Evolutionary conservation across 2,888 invertebrate genomes (phyloP).

Genomic region (Phalera bucephala): DNA sequence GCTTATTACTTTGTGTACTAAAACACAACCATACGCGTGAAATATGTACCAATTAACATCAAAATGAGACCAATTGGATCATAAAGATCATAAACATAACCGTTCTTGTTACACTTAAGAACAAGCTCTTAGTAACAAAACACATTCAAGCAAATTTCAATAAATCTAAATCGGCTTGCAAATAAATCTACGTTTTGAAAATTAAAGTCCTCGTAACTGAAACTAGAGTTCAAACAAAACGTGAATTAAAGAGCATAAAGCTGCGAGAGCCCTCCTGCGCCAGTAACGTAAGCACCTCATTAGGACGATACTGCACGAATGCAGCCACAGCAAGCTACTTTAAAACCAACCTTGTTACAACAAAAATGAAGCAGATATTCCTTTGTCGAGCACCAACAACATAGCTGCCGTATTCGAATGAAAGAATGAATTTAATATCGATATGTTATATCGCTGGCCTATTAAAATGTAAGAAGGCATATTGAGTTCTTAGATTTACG

Average conservation of each 20-base stretch:
- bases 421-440: conserved; percentile 1
- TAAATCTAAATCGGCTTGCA: not conserved
- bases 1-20: too few species aligned
- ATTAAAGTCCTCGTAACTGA: too few species aligned
- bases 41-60: too few species aligned
- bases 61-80: too few species aligned
- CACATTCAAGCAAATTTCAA: not conserved
- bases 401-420: conserved; percentile 1
- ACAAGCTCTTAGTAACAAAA: not conserved
- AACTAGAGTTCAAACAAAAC: conserved; percentile 1
- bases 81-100: not conserved
- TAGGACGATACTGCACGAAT: conserved; percentile 1
- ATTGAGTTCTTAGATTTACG: too few species aligned
- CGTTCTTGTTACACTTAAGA: not conserved
- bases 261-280: conserved; percentile 1
- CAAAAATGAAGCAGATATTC: not conserved
- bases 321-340: not conserved
- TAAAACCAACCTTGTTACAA: not conserved
- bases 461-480: not conserved
- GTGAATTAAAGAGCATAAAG: conserved; percentile 1
- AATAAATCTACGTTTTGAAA: conserved; percentile 1
- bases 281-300: too few species aligned
- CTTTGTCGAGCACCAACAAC: not conserved
- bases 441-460: not conserved
- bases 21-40: too few species aligned